Conservation (phyloP, 2,797 vertebrate genomes). For the Parauchenoglanis punctatus region DNA sequence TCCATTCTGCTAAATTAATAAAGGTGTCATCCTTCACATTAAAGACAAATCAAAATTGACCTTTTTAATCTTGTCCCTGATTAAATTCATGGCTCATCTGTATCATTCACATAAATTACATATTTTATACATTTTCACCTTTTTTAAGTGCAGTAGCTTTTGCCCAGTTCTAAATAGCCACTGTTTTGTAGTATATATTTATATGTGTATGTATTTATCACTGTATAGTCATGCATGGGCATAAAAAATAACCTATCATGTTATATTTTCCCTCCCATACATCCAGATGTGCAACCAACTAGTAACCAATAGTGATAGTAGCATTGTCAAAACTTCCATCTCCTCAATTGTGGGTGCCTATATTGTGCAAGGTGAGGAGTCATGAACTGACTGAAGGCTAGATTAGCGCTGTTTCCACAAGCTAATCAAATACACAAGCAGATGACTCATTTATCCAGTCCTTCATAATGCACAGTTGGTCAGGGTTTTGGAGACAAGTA, state of each 20-base stretch:
- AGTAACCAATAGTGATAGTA: neutral
- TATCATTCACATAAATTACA: neutral
- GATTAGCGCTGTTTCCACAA: neutral
- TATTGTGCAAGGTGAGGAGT: neutral
- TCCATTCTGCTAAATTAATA: neutral
- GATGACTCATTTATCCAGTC: conserved; percentile 43
- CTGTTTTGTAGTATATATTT: neutral
- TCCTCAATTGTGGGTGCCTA: neutral
- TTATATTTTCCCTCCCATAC: neutral
- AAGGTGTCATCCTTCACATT: neutral
- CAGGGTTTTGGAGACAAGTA: conserved; percentile 10
- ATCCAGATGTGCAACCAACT: neutral
- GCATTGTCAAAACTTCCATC: neutral
- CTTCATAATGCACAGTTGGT: conserved; percentile 15
- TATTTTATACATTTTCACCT: neutral
- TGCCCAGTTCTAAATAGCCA: neutral
- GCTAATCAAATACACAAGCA: conserved; percentile 16
- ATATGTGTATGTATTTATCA: neutral
- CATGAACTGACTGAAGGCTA: neutral
- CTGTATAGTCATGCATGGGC: neutral
- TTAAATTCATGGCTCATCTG: neutral
- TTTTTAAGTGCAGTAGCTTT: neutral
- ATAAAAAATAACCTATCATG: neutral
- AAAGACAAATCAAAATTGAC: neutral
- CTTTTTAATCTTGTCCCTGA: neutral